phyloP scores from a whole-genome alignment of 2,888 invertebrate genomes.

The Drosophila emarginata region DNA sequence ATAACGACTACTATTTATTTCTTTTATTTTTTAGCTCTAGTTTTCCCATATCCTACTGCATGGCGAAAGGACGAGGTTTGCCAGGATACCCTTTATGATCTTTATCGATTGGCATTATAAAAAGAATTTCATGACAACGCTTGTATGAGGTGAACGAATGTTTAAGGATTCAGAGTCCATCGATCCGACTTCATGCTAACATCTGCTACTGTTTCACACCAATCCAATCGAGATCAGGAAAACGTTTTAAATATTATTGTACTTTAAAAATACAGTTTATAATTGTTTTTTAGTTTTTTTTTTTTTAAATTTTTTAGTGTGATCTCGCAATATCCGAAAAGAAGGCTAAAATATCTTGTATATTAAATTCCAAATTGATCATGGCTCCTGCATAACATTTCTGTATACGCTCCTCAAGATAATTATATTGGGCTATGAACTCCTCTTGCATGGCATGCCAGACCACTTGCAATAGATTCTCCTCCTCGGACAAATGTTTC shows the following conservation, averaged over 20 bases:
- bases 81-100: too few relatives aligned
- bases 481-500: slow-evolving; percentile 97
- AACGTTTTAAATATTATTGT: slow-evolving; percentile 76
- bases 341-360: slow-evolving; percentile 96
- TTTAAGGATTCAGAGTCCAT: too few relatives aligned
- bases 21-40: too few relatives aligned
- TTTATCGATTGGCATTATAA: too few relatives aligned
- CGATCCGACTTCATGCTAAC: too few relatives aligned
- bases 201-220: too few relatives aligned
- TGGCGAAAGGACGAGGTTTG: too few relatives aligned
- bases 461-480: slow-evolving; percentile 96
- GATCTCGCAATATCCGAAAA: slow-evolving; percentile 99
- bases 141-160: too few relatives aligned
- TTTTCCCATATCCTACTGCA: too few relatives aligned
- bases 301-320: slow-evolving; percentile 84
- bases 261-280: slow-evolving; percentile 61
- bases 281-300: neutral
- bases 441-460: slow-evolving; percentile 99
- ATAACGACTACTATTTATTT: too few relatives aligned
- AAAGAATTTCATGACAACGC: too few relatives aligned
- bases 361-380: slow-evolving; percentile 96
- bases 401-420: slow-evolving; percentile 95
- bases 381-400: slow-evolving; percentile 98
- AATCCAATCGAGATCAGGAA: neutral
- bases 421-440: slow-evolving; percentile 97